Conservation (phyloP, 53 echinoderm and acorn worm species). For the Mesocentrotus franciscanus region DNA sequence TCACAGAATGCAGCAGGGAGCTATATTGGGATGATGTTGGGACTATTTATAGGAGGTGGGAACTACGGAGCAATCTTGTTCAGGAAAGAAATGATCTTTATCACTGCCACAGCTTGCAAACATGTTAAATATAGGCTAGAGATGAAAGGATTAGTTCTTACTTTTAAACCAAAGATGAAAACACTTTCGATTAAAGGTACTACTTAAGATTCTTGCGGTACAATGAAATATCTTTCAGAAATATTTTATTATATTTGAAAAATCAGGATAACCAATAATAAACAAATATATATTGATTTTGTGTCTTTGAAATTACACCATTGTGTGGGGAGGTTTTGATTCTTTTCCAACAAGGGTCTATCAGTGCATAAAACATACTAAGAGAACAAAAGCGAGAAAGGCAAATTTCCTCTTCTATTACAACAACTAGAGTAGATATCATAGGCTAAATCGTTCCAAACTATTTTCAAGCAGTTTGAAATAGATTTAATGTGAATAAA, state of each 20-base stretch:
- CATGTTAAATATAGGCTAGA: conserved; percentile 9
- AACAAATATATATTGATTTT: no score
- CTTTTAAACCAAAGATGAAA: neutral
- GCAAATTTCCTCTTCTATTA: no score
- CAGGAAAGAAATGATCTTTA: conserved; percentile 34
- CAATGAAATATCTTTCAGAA: neutral
- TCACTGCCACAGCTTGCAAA: neutral
- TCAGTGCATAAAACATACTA: no score
- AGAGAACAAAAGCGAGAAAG: no score
- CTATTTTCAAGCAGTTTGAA: no score
- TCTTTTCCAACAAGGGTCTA: no score
- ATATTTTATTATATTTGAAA: neutral
- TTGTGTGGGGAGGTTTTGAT: no score
- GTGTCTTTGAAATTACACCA: no score
- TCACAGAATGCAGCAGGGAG: conserved; percentile 4
- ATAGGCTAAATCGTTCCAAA: no score
- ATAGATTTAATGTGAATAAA: no score
- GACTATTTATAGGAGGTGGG: conserved; percentile 31
- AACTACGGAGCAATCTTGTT: neutral
- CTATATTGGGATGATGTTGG: neutral
- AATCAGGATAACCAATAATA: neutral
- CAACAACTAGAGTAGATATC: no score
- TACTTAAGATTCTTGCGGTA: neutral
- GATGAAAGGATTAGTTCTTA: neutral
- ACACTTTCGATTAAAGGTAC: neutral